Evolutionary conservation across 2,888 invertebrate genomes (phyloP).

Genomic region (Heliconius aoede): DNA sequence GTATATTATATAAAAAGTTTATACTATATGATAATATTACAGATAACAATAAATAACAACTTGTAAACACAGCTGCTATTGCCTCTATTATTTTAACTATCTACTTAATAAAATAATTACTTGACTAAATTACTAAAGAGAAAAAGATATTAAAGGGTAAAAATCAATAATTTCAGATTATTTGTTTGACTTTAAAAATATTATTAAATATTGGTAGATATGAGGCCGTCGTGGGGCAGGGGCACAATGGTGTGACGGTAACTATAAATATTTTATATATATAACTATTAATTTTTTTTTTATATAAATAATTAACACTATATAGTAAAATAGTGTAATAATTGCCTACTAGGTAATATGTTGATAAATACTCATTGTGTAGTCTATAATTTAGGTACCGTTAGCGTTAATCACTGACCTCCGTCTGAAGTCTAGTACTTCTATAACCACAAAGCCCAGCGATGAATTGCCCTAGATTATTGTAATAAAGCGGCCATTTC

Average conservation of each 20-base stretch:
- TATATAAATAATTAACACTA: not conserved
- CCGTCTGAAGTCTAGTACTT: slow-evolving; percentile 26
- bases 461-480: slow-evolving; percentile 26
- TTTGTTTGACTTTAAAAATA: too few relatives aligned
- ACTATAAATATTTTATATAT: too few relatives aligned
- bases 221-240: too few relatives aligned
- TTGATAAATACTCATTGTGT: slow-evolving; percentile 7
- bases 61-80: not conserved
- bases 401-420: slow-evolving; percentile 28
- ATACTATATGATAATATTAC: not conserved
- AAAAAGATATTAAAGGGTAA: too few relatives aligned
- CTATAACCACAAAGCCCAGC: slow-evolving; percentile 19
- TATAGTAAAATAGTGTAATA: not conserved
- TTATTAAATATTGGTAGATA: too few relatives aligned
- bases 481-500: slow-evolving; percentile 8
- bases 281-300: too few relatives aligned
- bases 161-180: too few relatives aligned
- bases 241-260: too few relatives aligned
- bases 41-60: not conserved
- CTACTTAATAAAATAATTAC: not conserved
- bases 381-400: slow-evolving; percentile 14
- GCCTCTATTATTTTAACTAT: not conserved
- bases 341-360: not conserved
- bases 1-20: not conserved
- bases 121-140: too few relatives aligned